These are phyloP conservation scores for Sciurus niger DNA, from an alignment of 2,113 vertebrate species.

Conservation along the genomic window DNA sequence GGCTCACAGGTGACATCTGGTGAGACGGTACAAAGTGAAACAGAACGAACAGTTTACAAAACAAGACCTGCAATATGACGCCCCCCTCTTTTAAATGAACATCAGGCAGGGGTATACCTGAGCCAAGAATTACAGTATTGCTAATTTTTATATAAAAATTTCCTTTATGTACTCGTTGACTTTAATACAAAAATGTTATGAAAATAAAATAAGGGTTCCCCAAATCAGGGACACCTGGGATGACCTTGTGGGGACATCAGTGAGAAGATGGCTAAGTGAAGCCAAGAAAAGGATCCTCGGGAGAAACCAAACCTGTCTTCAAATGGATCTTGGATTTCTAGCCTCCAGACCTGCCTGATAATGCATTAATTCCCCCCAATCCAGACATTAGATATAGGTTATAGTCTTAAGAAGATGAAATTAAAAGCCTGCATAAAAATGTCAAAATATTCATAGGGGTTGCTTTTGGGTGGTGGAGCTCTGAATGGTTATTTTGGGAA, in stretches of 20 bases:
- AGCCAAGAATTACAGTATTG: not conserved
- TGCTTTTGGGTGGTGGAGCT: not conserved
- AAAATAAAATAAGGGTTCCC: not conserved
- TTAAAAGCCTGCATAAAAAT: not conserved
- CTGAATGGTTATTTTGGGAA: not conserved
- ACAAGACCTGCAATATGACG: not conserved
- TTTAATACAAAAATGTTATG: not conserved
- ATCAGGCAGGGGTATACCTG: too few species aligned
- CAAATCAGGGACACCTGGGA: not conserved
- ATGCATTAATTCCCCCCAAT: not conserved
- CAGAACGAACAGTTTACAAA: not conserved
- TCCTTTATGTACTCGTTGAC: not conserved
- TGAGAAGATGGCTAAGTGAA: not conserved
- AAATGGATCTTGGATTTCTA: not conserved
- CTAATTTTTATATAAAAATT: not conserved
- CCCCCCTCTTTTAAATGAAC: not conserved
- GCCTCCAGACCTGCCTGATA: not conserved
- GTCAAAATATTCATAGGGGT: not conserved
- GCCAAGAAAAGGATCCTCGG: not conserved
- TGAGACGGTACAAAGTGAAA: not conserved
- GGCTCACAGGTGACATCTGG: not conserved
- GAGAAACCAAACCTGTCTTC: not conserved
- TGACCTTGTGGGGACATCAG: not conserved
- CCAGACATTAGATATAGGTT: not conserved
- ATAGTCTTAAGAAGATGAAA: not conserved